Evolutionary conservation across 37 sponge, comb jelly and placozoan genomes (phyloP).

Genomic region (Beroe ovata): DNA sequence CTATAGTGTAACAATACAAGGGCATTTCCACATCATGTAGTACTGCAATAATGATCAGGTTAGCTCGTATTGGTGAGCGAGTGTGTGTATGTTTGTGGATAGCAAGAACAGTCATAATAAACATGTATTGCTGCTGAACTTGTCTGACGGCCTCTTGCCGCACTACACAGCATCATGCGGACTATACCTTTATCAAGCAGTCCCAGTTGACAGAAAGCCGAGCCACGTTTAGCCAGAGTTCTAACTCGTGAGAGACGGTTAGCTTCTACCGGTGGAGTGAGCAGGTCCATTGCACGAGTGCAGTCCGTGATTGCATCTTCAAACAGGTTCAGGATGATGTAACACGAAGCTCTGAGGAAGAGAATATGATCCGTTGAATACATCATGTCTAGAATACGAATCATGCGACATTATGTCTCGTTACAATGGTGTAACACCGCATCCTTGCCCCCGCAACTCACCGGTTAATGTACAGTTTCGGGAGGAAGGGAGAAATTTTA

Average conservation of each 20-base stretch:
- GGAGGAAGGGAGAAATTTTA: constrained; percentile 74
- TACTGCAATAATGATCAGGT: no score
- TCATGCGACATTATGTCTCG: no score
- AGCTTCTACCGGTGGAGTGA: constrained; percentile 82
- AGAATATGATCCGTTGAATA: no score
- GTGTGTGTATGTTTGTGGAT: no score
- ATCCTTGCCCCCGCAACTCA: neutral
- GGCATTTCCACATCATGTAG: no score
- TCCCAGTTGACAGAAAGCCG: constrained; percentile 79
- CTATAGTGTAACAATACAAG: no score
- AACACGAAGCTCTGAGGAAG: constrained; percentile 42
- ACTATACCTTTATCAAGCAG: constrained; percentile 69
- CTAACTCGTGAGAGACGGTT: constrained; percentile 77
- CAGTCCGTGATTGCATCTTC: constrained; percentile 60
- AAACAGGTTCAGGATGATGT: constrained; percentile 51
- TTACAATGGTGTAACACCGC: neutral
- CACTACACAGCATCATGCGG: no score
- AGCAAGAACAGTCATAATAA: no score
- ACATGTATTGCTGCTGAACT: no score
- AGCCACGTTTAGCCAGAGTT: constrained; percentile 84
- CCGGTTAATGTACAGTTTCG: constrained; percentile 67
- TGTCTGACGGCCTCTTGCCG: no score
- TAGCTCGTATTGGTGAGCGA: no score
- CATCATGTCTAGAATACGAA: no score
- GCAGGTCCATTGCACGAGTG: constrained; percentile 78